Conservation (phyloP, 2,797 vertebrate genomes). For the Momotus momota region DNA sequence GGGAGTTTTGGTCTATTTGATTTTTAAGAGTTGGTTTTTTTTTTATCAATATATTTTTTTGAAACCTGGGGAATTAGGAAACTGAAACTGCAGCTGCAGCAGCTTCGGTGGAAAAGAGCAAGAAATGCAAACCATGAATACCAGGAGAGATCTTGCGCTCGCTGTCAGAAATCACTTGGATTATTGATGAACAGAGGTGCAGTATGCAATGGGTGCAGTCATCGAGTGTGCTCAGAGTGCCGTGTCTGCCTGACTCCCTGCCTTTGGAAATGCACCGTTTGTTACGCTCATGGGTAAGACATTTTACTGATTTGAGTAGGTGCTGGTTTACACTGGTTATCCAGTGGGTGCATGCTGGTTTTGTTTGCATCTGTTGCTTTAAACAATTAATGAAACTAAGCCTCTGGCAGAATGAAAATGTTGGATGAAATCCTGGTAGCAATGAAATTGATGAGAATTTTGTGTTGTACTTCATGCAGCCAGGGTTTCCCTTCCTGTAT, state of each 20-base stretch:
- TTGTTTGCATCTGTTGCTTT: background rate
- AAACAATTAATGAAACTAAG: background rate
- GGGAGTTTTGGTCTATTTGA: background rate
- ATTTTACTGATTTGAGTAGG: background rate
- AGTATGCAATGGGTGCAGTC: conserved; percentile 90
- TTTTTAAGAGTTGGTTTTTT: no score
- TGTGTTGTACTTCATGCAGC: background rate
- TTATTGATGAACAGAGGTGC: conserved; percentile 85
- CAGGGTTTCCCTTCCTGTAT: background rate
- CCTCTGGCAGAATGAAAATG: background rate
- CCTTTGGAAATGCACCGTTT: conserved; percentile 90
- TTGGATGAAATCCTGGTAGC: background rate
- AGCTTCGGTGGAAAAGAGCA: conserved; percentile 81
- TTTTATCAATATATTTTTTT: background rate
- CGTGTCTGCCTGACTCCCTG: conserved; percentile 73
- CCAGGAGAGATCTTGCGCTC: conserved; percentile 84
- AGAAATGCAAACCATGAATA: conserved; percentile 75
- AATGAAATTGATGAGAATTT: background rate
- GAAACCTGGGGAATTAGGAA: conserved; percentile 77
- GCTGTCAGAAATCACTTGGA: conserved; percentile 87
- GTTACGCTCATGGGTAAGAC: conserved; percentile 88
- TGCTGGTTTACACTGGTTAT: background rate
- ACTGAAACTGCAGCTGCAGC: conserved; percentile 87
- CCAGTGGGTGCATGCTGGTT: fast-evolving
- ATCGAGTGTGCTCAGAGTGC: conserved; percentile 88